A percentile compares a stretch with the other conserved stretches of the same genome.
phyloP scores from a whole-genome alignment of 2,888 invertebrate genomes.

The Gari tellinella region DNA sequence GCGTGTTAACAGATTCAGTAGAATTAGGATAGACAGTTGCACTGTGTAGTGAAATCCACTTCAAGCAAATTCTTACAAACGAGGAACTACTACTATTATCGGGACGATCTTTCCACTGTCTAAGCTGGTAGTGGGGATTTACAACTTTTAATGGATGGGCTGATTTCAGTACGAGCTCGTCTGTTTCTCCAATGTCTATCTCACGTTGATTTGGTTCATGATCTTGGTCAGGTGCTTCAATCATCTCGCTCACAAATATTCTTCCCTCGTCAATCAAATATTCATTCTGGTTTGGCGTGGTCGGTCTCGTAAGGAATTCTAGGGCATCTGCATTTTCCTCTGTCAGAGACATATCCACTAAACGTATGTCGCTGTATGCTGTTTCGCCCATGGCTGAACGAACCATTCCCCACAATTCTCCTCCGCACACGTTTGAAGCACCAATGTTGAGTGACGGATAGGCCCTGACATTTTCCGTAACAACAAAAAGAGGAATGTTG shows the following conservation, averaged over 20 bases:
- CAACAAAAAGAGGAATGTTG: slow-evolving; percentile 3
- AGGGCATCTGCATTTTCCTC: slow-evolving; percentile 19
- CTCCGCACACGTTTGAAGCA: slow-evolving; percentile 34
- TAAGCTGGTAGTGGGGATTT: slow-evolving; percentile 19
- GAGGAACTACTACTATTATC: not conserved
- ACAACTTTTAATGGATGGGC: slow-evolving; percentile 15
- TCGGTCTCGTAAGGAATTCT: not conserved
- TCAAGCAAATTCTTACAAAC: no score
- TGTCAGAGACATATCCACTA: slow-evolving; percentile 33
- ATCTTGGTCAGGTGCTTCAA: slow-evolving; percentile 19
- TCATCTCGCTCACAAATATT: slow-evolving; percentile 18
- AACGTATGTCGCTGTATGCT: slow-evolving; percentile 22
- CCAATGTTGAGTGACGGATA: slow-evolving; percentile 7
- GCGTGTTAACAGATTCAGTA: no score
- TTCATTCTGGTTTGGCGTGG: slow-evolving; percentile 14
- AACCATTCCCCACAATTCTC: slow-evolving; percentile 56
- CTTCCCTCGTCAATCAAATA: slow-evolving; percentile 27
- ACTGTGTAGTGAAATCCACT: no score
- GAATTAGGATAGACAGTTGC: no score
- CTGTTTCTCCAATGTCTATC: slow-evolving; percentile 15
- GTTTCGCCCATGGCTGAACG: slow-evolving; percentile 35
- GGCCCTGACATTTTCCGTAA: slow-evolving; percentile 14
- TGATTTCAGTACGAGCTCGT: slow-evolving; percentile 21
- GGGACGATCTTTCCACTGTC: slow-evolving; percentile 7
- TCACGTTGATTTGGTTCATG: slow-evolving; percentile 25